Evolutionary conservation across 2,113 vertebrate species (phyloP).

Genomic region (Upupa epops): DNA sequence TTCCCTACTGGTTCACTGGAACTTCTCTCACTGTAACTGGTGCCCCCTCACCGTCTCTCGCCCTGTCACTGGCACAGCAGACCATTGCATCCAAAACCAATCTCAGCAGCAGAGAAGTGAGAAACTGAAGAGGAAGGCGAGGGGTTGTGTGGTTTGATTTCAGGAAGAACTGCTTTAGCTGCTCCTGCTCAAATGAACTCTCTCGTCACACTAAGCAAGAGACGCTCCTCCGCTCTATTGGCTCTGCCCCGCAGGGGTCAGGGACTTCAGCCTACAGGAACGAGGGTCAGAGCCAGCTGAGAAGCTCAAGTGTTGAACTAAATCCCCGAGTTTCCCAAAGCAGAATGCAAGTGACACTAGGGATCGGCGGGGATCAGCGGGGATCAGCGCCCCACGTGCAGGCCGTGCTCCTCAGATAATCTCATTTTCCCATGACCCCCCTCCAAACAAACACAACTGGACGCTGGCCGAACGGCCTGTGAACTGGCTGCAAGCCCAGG

Average conservation of each 20-base stretch:
- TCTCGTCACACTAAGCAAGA: not conserved
- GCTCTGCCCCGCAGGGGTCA: not conserved
- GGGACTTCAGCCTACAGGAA: slow-evolving; percentile 5
- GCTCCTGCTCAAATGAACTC: not conserved
- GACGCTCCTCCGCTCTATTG: not conserved
- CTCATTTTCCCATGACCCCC: slow-evolving; percentile 28
- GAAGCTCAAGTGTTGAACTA: slow-evolving; percentile 25
- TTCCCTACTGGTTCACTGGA: not conserved
- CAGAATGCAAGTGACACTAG: not conserved
- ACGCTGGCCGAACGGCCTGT: not conserved
- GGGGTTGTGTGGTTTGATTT: not conserved
- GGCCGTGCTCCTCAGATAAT: slow-evolving; percentile 31
- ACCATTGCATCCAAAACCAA: not conserved
- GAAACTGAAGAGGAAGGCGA: not conserved
- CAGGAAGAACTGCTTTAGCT: not conserved
- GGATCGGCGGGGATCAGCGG: not conserved
- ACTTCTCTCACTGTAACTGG: not conserved
- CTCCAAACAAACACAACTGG: slow-evolving; percentile 2
- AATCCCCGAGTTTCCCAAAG: not conserved
- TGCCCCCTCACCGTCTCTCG: not conserved
- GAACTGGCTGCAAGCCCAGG: slow-evolving; percentile 34
- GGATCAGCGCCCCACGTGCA: not conserved
- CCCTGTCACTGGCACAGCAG: not conserved
- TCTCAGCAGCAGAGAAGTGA: not conserved
- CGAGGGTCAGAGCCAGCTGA: slow-evolving; percentile 17